Conservation (phyloP, 2,797 vertebrate genomes). For the Telmatherina bonti region DNA sequence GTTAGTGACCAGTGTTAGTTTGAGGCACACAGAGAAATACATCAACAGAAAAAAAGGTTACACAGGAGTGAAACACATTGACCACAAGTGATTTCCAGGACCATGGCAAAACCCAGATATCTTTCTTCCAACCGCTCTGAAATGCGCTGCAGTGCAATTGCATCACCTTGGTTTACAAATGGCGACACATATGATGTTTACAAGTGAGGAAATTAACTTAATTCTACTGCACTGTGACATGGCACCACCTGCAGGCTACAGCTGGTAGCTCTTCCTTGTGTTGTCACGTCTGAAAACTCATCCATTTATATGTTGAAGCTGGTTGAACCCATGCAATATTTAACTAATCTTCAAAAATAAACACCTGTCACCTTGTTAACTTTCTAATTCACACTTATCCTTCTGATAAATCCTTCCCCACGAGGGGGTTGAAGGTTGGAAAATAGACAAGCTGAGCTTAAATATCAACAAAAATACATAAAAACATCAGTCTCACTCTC, state of each 20-base stretch:
- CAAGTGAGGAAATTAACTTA: conserved; percentile 57
- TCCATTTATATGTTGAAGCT: neutral
- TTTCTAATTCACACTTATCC: neutral
- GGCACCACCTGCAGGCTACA: conserved; percentile 67
- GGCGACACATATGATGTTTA: conserved; percentile 59
- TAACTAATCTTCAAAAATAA: neutral
- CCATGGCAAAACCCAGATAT: conserved; percentile 57
- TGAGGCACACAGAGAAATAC: conserved; percentile 77
- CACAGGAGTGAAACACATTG: conserved; percentile 38
- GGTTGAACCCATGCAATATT: neutral
- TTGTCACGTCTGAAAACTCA: neutral
- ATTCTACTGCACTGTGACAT: conserved; percentile 56
- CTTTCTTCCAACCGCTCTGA: conserved; percentile 75
- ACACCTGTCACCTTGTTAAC: neutral
- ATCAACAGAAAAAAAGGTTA: conserved; percentile 47
- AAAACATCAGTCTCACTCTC: conserved; percentile 55
- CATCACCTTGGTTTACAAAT: conserved; percentile 58
- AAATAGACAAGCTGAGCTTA: conserved; percentile 57
- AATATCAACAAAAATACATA: conserved; percentile 59
- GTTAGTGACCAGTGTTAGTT: conserved; percentile 76
- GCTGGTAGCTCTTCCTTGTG: conserved; percentile 63
- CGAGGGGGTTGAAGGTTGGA: conserved; percentile 63
- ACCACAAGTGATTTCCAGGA: conserved; percentile 59
- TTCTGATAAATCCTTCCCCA: conserved; percentile 45
- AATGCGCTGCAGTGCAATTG: conserved; percentile 56